Percentiles rank a stretch among this genome's conserved stretches.
These are phyloP conservation scores for Meta bourneti DNA, from an alignment of 2,888 invertebrate genomes.

Conservation along the genomic window DNA sequence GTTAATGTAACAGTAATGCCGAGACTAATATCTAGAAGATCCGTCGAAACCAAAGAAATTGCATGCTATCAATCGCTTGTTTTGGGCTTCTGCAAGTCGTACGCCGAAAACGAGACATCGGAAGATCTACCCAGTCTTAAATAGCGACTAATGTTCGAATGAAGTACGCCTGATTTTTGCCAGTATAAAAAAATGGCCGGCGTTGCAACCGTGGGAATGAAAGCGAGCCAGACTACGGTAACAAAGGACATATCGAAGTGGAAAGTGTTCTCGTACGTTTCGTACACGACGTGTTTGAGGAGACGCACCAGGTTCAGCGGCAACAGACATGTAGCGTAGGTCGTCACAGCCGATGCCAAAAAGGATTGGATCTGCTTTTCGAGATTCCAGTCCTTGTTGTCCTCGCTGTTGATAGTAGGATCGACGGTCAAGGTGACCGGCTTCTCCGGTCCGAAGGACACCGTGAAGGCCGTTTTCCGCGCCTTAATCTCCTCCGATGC, in stretches of 20 bases:
- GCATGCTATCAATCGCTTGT: no score
- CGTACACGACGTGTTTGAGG: slow-evolving; percentile 85
- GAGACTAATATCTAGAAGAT: no score
- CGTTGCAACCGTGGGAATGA: slow-evolving; percentile 86
- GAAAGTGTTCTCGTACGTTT: slow-evolving; percentile 86
- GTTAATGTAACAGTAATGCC: no score
- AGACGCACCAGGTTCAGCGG: slow-evolving; percentile 85
- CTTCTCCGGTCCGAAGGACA: slow-evolving; percentile 40
- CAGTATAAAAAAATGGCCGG: slow-evolving; percentile 83
- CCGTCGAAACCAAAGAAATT: no score
- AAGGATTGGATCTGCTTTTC: slow-evolving; percentile 87
- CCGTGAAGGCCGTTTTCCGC: slow-evolving; percentile 49
- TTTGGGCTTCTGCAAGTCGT: slow-evolving; percentile 39
- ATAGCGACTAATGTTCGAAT: slow-evolving; percentile 57
- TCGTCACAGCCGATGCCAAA: slow-evolving; percentile 85
- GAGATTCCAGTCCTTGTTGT: slow-evolving; percentile 81
- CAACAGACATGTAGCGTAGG: slow-evolving; percentile 86
- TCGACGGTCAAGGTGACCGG: slow-evolving; percentile 37
- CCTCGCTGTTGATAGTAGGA: slow-evolving; percentile 77
- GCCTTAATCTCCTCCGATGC: slow-evolving; percentile 85
- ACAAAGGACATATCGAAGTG: slow-evolving; percentile 87
- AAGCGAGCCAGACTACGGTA: slow-evolving; percentile 87
- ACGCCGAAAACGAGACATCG: slow-evolving; percentile 60
- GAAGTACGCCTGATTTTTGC: slow-evolving; percentile 29
- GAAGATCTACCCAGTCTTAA: slow-evolving; percentile 66